A percentile compares a stretch with the other conserved stretches of the same genome.
phyloP scores from a whole-genome alignment of 2,888 invertebrate species.

The Mythimna albipuncta region DNA sequence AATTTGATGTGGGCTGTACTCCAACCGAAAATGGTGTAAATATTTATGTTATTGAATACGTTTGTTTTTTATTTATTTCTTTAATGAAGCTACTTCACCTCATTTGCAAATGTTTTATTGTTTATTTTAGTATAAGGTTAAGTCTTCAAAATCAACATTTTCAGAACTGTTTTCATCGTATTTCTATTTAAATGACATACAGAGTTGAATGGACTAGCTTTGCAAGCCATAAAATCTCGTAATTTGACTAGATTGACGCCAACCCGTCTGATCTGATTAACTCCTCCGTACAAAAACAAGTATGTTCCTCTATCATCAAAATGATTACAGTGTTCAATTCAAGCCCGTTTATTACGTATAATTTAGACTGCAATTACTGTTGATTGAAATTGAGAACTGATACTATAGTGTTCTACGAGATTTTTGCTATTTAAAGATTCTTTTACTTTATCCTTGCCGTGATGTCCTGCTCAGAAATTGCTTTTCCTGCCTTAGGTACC shows the following conservation, averaged over 20 bases:
- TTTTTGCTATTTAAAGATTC: slow-evolving; percentile 33
- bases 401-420: slow-evolving; percentile 25
- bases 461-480: slow-evolving; percentile 2
- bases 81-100: slow-evolving; percentile 16
- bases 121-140: slow-evolving; percentile 16
- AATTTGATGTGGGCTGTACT: background rate
- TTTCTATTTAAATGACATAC: slow-evolving; percentile 12
- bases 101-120: slow-evolving; percentile 22
- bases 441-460: background rate
- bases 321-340: slow-evolving; percentile 72
- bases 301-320: slow-evolving; percentile 70
- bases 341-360: slow-evolving; percentile 66
- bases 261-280: slow-evolving; percentile 68
- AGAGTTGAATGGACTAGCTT: slow-evolving; percentile 32
- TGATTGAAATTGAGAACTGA: slow-evolving; percentile 65
- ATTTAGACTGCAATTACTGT: slow-evolving; percentile 62
- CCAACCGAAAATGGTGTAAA: background rate
- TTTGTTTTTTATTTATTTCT: slow-evolving; percentile 27
- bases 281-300: slow-evolving; percentile 66
- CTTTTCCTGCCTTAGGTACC: background rate
- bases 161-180: background rate
- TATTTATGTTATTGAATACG: slow-evolving; percentile 36
- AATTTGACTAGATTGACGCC: slow-evolving; percentile 70
- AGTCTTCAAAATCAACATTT: background rate
- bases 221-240: slow-evolving; percentile 54